phyloP scores from a whole-genome alignment of 2,888 invertebrate genomes.

The Dastarcus helophoroides region DNA sequence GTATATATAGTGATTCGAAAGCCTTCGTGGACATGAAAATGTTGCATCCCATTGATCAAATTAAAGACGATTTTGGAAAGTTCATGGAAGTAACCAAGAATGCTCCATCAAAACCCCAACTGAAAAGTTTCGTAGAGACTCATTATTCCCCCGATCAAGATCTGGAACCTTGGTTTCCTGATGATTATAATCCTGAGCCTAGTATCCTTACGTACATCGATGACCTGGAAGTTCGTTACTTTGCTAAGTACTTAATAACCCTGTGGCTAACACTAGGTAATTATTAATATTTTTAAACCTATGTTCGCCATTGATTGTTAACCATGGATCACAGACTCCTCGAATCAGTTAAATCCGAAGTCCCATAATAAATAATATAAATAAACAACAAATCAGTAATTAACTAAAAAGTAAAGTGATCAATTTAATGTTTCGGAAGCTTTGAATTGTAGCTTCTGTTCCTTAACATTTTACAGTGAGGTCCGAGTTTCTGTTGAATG shows the following conservation, averaged over 20 bases:
- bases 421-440: too few relatives aligned
- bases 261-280: conserved; percentile 53
- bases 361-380: too few relatives aligned
- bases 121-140: conserved; percentile 43
- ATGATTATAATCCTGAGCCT: conserved; percentile 48
- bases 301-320: too few relatives aligned
- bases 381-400: too few relatives aligned
- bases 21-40: conserved; percentile 72
- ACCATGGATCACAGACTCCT: too few relatives aligned
- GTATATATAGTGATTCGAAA: conserved; percentile 65
- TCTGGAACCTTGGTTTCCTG: conserved; percentile 47
- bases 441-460: too few relatives aligned
- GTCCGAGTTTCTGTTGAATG: too few relatives aligned
- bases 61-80: conserved; percentile 44
- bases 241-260: conserved; percentile 48
- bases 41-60: conserved; percentile 45
- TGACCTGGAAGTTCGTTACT: conserved; percentile 46
- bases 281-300: too few relatives aligned
- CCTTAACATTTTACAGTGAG: too few relatives aligned
- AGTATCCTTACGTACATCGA: conserved; percentile 51
- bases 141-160: conserved; percentile 49
- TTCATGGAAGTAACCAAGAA: conserved; percentile 41
- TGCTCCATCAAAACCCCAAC: conserved; percentile 39
- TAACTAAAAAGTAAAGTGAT: too few relatives aligned
- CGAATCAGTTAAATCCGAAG: too few relatives aligned